phyloP scores from a whole-genome alignment of 2,113 vertebrate genomes.

The Cebidichthys violaceus region DNA sequence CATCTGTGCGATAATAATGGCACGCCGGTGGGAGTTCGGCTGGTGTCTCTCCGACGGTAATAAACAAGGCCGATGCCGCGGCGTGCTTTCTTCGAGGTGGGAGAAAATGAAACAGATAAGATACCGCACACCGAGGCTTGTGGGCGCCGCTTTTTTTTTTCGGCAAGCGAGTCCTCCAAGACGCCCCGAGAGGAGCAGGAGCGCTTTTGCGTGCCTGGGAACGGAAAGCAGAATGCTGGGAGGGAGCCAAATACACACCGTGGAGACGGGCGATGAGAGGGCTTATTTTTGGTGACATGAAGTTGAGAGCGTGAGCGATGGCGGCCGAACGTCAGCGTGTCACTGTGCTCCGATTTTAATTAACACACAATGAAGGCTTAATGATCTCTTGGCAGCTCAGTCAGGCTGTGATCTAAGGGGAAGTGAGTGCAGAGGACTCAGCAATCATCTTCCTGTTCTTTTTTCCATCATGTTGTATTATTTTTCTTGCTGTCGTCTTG shows the following conservation, averaged over 20 bases:
- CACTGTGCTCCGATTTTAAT: conserved; percentile 46
- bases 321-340: conserved; percentile 38
- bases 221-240: conserved; percentile 22
- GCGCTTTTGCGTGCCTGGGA: conserved; percentile 22
- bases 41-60: conserved; percentile 66
- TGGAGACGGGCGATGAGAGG: not conserved
- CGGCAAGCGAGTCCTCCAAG: conserved; percentile 42
- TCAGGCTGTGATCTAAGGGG: conserved; percentile 4
- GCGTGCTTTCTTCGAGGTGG: conserved; percentile 59
- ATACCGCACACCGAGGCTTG: conserved; percentile 25
- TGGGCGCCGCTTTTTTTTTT: conserved; percentile 26
- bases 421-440: not conserved
- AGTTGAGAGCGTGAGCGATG: conserved; percentile 26
- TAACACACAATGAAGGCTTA: conserved; percentile 52
- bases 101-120: conserved; percentile 72
- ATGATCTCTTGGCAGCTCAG: conserved; percentile 48
- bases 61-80: conserved; percentile 68
- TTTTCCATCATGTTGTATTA: not conserved
- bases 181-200: conserved; percentile 36
- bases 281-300: not conserved
- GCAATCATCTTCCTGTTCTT: not conserved
- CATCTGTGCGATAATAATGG: conserved; percentile 70
- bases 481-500: not conserved
- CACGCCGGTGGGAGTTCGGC: conserved; percentile 59
- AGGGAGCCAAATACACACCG: conserved; percentile 13